Base-by-base conservation (phyloP, 2,888 invertebrate species). In the Glyphotaelius pellucidus region DNA sequence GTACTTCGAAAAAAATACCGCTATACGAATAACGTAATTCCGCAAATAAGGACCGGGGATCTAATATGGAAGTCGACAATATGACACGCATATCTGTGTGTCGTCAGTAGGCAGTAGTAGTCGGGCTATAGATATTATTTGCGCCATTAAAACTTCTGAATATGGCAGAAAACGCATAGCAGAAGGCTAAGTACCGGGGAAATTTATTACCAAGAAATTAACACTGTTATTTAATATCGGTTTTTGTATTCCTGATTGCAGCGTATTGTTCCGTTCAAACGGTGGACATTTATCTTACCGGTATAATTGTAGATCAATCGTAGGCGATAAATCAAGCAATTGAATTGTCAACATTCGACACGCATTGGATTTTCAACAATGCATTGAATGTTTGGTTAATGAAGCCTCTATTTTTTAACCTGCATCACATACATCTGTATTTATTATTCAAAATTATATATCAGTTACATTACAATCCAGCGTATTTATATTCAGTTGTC, bases 1-100 rank as follows among this genome's bases (percentile, higher is more conserved):
- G 52, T 88, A 67, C 25, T 85, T 52, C 84, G 11, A 67, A 84
- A 79, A 90, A 79, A 67, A 12, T 52, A 90, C 90, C 90, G 90
- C 67, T 90, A 90, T n/a, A 30, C 86, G 86, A 81, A n/a, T 42
- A 42, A 42, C 86, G 42, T 86, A n/a, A 86, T 42, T 35, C n/a
- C 86, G 42, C 86, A n/a, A 25, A 86, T 11, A 32, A 83, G 83
- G 83, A 83, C 31, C 67, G 67, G 67, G 83, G 81, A 35, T 35
- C 83, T 38, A 38, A 32, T 83, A 83, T 35, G 81, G 81, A 31
- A 32, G 81, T 67, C 67, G 67, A 67, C 67, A 67, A 67, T 67
- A 67, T 67, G 67, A 67, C 67, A 67, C 67, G 67, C 67, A 67
- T 67, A 67, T 67, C 67, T 67, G 67, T 67, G 67, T 67, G 67